Evolutionary conservation across 2,888 invertebrate species (phyloP).

Genomic region (Agrotis puta): DNA sequence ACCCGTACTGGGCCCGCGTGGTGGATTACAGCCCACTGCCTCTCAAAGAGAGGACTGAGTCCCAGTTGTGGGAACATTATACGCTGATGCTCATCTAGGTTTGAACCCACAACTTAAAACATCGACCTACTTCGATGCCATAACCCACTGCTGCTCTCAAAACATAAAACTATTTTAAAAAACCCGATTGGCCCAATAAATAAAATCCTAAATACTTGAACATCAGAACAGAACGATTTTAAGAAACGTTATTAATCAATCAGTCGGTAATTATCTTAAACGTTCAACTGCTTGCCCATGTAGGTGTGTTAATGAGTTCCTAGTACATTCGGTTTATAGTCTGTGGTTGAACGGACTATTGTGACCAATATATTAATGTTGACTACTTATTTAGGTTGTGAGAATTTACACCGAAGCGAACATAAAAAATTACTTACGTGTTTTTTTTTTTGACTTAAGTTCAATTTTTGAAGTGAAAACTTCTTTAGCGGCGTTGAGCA

Average conservation of each 20-base stretch:
- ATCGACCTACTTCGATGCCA: background rate
- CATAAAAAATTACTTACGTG: too few species aligned
- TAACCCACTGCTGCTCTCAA: background rate
- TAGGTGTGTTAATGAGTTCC: slow-evolving; percentile 73
- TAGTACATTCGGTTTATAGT: slow-evolving; percentile 64
- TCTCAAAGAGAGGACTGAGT: too few species aligned
- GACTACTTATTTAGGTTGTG: slow-evolving; percentile 65
- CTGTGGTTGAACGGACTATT: slow-evolving; percentile 58
- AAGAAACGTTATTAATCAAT: slow-evolving; percentile 47
- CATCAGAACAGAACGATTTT: slow-evolving; percentile 25
- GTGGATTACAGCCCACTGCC: too few species aligned
- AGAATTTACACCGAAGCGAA: slow-evolving; percentile 64
- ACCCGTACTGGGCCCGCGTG: too few species aligned
- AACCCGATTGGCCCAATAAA: slow-evolving; percentile 35
- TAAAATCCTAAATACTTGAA: slow-evolving; percentile 39
- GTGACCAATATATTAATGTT: slow-evolving; percentile 70
- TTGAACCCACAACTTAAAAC: too few species aligned
- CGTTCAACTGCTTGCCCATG: slow-evolving; percentile 62
- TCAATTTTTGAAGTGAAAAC: too few species aligned
- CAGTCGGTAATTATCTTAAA: slow-evolving; percentile 49
- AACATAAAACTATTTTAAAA: slow-evolving; percentile 8
- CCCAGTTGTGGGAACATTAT: too few species aligned
- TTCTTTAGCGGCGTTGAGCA: too few species aligned
- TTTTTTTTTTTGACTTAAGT: too few species aligned
- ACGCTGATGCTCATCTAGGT: too few species aligned